Conservation (phyloP, 1,140 invertebrate species). For the Cydia fagiglandana region DNA sequence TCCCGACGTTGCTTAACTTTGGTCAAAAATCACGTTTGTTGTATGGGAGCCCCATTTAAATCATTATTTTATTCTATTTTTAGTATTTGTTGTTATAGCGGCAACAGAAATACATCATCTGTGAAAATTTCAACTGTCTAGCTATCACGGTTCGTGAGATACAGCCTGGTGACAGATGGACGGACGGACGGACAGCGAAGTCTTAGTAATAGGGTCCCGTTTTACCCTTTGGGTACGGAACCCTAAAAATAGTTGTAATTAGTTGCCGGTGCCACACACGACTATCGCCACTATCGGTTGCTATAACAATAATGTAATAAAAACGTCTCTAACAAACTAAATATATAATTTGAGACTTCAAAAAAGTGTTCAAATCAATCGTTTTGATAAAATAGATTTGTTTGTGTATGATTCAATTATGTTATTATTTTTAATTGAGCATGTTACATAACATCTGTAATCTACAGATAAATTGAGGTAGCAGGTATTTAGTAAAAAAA, state of each 20-base stretch:
- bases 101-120: too few relatives aligned
- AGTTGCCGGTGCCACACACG: slow-evolving; percentile 47
- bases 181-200: too few relatives aligned
- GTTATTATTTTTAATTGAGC: slow-evolving; percentile 71
- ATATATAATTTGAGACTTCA: slow-evolving; percentile 64
- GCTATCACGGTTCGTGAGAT: too few relatives aligned
- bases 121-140: too few relatives aligned
- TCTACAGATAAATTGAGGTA: slow-evolving; percentile 3
- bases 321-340: slow-evolving; percentile 45
- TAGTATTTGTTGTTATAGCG: too few relatives aligned
- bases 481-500: slow-evolving; percentile 9
- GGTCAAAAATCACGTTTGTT: too few relatives aligned
- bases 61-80: too few relatives aligned
- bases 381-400: slow-evolving; percentile 58
- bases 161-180: too few relatives aligned
- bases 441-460: slow-evolving; percentile 53
- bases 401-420: slow-evolving; percentile 66
- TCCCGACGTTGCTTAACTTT: too few relatives aligned
- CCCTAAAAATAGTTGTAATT: not conserved
- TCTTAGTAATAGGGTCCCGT: too few relatives aligned
- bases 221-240: too few relatives aligned
- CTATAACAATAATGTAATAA: slow-evolving; percentile 42
- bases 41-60: too few relatives aligned
- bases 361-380: slow-evolving; percentile 71
- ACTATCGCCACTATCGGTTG: slow-evolving; percentile 54